Base-by-base conservation (phyloP, 2,797 vertebrate species). In the Jordanella pulchra region DNA sequence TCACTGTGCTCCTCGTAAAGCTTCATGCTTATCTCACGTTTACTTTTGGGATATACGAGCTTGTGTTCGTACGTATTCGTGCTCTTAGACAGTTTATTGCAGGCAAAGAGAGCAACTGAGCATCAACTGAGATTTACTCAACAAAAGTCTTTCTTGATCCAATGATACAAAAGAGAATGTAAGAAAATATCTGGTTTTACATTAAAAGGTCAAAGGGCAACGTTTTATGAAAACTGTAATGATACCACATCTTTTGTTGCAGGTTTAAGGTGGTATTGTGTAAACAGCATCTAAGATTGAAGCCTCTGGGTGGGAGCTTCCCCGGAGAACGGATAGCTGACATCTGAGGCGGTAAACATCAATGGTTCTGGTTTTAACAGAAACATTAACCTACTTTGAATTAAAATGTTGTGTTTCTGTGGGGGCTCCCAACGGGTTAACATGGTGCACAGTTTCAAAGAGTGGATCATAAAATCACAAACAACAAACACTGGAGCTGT, bases 241-340 rank as follows among this genome's bases (percentile, higher is more conserved):
- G 50, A 65, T 65, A 56, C 28, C 13, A 0, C 23, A 7, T 35
- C 42, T 35, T 75, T 75, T 65, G 67, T 63, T 30, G 28, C 39
- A 44, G 21, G 72, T 53, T 75, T 42, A 1, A 45, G 66, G 32
- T 27, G 44, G 25, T 18, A 23, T 61, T 61, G 54, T 74, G 65
- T 32, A 75, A 75, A 64, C 66, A 63, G 73, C 39, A 32, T 65
- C 73, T 56, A 65, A 65, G 66, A 39, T 76, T 65, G 5, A 7
- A 58, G 73, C 67, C 74, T 65, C 61, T 71, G 74, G 61, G 67
- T 71, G 73, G 73, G 67, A 69, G 73, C 60, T 75, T 70, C 67
- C 67, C 67, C 25, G 21, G 65, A 72, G 79, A 54, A 35, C 13
- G 35, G 17, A 23, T 39, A 48, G 47, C 14, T 39, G 53, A 58